Evolutionary conservation across 1,140 invertebrate genomes (phyloP).

Genomic region (Belonocnema kinseyi): DNA sequence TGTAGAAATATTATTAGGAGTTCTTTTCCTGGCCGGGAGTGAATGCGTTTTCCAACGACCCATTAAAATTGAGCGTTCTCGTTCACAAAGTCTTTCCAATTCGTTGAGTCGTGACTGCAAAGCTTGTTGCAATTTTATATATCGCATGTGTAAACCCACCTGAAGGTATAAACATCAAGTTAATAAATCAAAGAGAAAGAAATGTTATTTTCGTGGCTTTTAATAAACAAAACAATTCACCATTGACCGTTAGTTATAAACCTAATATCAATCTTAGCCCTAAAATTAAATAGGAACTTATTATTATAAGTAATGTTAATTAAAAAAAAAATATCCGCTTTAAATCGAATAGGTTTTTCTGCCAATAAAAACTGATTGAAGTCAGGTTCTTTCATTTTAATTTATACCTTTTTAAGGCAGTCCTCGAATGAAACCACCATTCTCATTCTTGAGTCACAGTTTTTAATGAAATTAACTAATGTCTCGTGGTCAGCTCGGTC

Average conservation of each 20-base stretch:
- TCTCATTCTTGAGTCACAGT: constrained; percentile 91
- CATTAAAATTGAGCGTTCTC: constrained; percentile 89
- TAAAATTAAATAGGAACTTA: too few relatives aligned
- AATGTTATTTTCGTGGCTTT: neutral
- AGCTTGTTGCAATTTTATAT: constrained; percentile 90
- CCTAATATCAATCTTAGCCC: too few relatives aligned
- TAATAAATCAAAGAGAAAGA: neutral
- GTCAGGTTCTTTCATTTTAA: neutral
- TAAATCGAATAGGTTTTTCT: neutral
- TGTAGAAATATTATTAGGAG: constrained; percentile 59
- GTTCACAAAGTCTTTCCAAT: constrained; percentile 87
- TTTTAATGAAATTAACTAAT: constrained; percentile 92
- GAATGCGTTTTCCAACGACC: constrained; percentile 92
- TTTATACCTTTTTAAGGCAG: constrained; percentile 90
- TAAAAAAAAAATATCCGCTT: too few relatives aligned
- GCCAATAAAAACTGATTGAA: neutral
- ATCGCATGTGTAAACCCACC: constrained; percentile 93
- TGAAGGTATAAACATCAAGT: constrained; percentile 53
- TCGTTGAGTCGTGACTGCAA: constrained; percentile 91
- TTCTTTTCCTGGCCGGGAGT: constrained; percentile 87
- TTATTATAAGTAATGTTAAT: too few relatives aligned
- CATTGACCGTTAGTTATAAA: too few relatives aligned
- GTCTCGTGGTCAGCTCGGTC: constrained; percentile 93
- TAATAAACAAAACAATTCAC: too few relatives aligned
- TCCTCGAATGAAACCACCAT: constrained; percentile 97